Evolutionary conservation across 2,888 invertebrate species (phyloP), one percentile per base, ranked within the genome.

Genomic region (Pelosia muscerda): DNA sequence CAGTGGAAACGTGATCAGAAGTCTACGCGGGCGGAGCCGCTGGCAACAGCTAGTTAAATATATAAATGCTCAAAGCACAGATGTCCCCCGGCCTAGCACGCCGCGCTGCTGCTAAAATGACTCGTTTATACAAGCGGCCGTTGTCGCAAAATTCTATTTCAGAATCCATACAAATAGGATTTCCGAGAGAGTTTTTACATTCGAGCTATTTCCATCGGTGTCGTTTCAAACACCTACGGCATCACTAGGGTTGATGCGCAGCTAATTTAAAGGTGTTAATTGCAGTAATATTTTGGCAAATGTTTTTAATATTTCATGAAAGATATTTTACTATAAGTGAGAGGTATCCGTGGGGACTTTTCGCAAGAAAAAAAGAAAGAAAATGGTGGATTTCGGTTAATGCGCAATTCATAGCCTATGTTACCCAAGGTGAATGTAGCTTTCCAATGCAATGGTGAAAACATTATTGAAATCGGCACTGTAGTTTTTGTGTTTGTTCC

Each of bases 131-230:
- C 67, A 57, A 69, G 60, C 66, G 67, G 65, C 72, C 72, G 78
- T 76, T 82, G 78, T 78, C 75, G 73, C 79, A 61, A 63, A 71
- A 38, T 68, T 86, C 87, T 91, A 91, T 90, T 89, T 87, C 82
- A 67, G 81, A 77, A 72, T 65, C 71, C 70, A 74, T 84, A 76
- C 78, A 81, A 85, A 88, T 86, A 87, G 84, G 82, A 86, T 88
- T 91, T 91, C 91, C 91, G 88, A 86, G 86, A 88, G 84, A 83
- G 79, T 85, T 86, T 86, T 85, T 83, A 79, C 81, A 79, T 77
- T 53, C 72, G 68, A 71, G 84, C 87, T 91, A 90, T 90, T 90
- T 87, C 75, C 57, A 76, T 60, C 80, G 82, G 79, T 82, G 85
- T 81, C 83, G 83, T 81, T 74, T 75, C 75, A 74, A 62, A 73